Evolutionary conservation across 1,140 invertebrate species (phyloP).

Genomic region (Sitobion miscanthi): DNA sequence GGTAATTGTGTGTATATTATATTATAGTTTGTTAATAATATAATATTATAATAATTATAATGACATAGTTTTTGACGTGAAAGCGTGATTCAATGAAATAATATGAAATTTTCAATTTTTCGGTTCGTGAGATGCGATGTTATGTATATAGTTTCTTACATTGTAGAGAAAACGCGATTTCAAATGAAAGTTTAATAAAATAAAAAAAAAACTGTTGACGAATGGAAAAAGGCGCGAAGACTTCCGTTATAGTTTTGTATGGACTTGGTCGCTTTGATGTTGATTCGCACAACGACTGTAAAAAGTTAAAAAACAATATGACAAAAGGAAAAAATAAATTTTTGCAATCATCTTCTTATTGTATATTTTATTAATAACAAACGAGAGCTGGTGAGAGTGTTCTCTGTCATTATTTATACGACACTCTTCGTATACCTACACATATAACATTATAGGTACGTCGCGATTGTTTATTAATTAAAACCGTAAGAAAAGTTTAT

Average conservation of each 20-base stretch:
- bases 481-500: background rate
- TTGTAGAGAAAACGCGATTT: background rate
- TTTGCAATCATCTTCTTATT: background rate
- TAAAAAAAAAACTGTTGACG: background rate
- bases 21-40: too few relatives aligned
- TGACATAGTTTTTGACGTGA: too few relatives aligned
- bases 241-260: background rate
- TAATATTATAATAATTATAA: too few relatives aligned
- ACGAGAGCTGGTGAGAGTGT: background rate
- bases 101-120: too few relatives aligned
- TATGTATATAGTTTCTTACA: background rate
- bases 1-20: too few relatives aligned
- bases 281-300: background rate
- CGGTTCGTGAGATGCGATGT: background rate
- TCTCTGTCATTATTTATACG: background rate
- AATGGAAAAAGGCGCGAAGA: background rate
- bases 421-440: background rate
- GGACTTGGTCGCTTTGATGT: background rate
- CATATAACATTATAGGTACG: background rate
- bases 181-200: background rate
- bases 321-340: background rate
- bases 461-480: background rate
- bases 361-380: background rate
- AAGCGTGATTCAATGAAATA: too few relatives aligned
- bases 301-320: background rate